Conservation (phyloP, 2,113 vertebrate genomes). For the Grus americana region DNA sequence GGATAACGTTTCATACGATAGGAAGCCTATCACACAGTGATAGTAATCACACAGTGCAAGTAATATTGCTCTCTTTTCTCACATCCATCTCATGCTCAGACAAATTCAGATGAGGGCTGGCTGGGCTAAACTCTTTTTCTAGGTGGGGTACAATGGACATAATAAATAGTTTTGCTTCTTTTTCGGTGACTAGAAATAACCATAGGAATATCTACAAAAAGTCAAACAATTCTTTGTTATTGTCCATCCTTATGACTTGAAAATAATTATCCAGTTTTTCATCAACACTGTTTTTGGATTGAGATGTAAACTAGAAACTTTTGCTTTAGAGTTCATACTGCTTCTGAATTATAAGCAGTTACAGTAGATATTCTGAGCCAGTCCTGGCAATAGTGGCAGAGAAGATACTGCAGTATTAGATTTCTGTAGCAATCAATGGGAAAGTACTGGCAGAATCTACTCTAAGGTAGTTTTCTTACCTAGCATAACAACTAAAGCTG, state of each 20-base stretch:
- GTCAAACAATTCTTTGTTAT: not conserved
- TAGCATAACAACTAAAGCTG: constrained; percentile 22
- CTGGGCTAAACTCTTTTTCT: not conserved
- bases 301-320: not conserved
- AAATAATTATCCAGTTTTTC: not conserved
- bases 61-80: not conserved
- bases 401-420: constrained; percentile 7
- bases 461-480: not conserved
- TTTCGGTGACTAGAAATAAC: not conserved
- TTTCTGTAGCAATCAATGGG: constrained; percentile 37
- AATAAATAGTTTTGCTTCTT: not conserved
- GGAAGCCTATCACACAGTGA: not conserved
- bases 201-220: not conserved
- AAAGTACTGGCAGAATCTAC: not conserved
- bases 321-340: not conserved
- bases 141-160: fast-evolving
- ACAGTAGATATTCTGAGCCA: not conserved
- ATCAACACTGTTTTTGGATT: not conserved
- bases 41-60: not conserved
- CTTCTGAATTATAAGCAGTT: constrained; percentile 27
- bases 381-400: not conserved
- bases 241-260: not conserved
- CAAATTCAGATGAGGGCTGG: not conserved
- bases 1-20: not conserved
- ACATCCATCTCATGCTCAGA: not conserved